Percentiles rank a stretch among this genome's conserved stretches.
Conservation (phyloP, 2,113 vertebrate species). For the Tamias sibiricus region DNA sequence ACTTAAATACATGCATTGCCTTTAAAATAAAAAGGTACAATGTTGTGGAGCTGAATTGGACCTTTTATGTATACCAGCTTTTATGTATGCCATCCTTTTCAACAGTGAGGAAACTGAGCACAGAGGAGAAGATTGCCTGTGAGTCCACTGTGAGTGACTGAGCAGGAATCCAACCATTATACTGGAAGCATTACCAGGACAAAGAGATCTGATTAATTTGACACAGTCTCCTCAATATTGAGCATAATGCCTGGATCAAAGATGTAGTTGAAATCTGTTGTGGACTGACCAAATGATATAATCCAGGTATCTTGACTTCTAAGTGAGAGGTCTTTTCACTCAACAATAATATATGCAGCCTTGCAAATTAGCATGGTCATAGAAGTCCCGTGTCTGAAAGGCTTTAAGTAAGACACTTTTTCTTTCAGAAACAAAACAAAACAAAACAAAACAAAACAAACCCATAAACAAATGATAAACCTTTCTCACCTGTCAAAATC, state of each 20-base stretch:
- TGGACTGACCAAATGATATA: neutral
- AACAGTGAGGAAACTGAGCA: neutral
- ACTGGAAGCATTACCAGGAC: neutral
- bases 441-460: neutral
- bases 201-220: conserved; percentile 17
- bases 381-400: neutral
- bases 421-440: neutral
- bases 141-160: neutral
- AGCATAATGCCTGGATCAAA: neutral
- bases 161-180: neutral
- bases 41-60: neutral
- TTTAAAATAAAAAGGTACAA: neutral
- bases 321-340: neutral
- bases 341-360: neutral
- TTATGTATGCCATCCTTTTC: neutral
- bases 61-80: neutral
- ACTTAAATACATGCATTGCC: neutral
- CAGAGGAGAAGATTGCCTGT: neutral
- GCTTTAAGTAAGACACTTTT: neutral
- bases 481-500: neutral
- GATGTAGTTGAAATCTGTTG: conserved; percentile 16
- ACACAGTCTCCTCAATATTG: neutral
- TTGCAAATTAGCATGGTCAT: neutral
- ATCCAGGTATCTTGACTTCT: neutral
- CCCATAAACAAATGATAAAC: too few species aligned